Evolutionary conservation across 2,797 vertebrate genomes (phyloP).

Genomic region (Phataginus tricuspis): DNA sequence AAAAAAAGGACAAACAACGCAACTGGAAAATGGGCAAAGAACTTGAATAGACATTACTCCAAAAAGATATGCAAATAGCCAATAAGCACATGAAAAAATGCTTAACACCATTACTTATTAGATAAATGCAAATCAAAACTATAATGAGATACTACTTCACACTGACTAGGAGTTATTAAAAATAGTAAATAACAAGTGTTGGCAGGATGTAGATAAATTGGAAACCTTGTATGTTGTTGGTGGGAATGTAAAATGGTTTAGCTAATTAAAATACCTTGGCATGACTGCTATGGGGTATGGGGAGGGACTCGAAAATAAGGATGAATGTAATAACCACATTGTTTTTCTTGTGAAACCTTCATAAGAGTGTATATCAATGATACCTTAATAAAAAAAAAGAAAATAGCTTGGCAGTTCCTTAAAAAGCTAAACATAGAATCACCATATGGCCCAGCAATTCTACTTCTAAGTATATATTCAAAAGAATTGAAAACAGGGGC

Average conservation of each 20-base stretch:
- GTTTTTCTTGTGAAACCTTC: too few species aligned
- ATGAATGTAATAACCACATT: too few species aligned
- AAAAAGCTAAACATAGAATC: constrained; percentile 24
- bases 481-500: not conserved
- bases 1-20: not conserved
- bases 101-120: not conserved
- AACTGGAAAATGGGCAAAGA: not conserved
- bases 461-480: not conserved
- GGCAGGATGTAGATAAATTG: not conserved
- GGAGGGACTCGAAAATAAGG: too few species aligned
- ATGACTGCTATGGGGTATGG: not conserved
- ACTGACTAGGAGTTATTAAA: not conserved
- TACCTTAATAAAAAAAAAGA: not conserved
- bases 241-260: not conserved
- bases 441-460: not conserved
- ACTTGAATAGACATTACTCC: not conserved
- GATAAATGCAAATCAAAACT: not conserved
- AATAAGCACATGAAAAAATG: not conserved
- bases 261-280: not conserved
- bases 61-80: not conserved
- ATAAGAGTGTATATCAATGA: too few species aligned
- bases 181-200: not conserved
- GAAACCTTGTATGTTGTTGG: not conserved
- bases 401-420: not conserved
- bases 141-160: not conserved